phyloP scores from a whole-genome alignment of 2,113 vertebrate species.

The Carassius gibelio region DNA sequence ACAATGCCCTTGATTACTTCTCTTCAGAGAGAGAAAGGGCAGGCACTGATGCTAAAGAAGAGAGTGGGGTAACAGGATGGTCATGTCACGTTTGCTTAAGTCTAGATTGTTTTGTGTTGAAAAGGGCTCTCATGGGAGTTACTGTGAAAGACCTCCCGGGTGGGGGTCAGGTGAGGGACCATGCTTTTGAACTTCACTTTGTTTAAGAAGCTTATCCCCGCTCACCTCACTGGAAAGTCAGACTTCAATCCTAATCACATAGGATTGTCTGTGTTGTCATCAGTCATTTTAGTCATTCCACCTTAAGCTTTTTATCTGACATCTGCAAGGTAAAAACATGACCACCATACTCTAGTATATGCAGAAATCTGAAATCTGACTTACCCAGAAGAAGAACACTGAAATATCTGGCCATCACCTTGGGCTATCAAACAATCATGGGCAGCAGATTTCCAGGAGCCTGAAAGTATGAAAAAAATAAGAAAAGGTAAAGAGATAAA shows the following conservation, averaged over 20 bases:
- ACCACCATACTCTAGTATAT: background rate
- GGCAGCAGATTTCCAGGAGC: conserved; percentile 49
- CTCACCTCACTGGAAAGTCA: conserved; percentile 24
- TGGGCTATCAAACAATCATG: conserved; percentile 45
- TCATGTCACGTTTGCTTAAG: conserved; percentile 40
- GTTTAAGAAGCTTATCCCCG: conserved; percentile 42
- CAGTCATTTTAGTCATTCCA: conserved; percentile 28
- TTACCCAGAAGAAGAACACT: conserved; percentile 72
- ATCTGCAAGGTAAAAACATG: background rate
- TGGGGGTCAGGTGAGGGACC: background rate
- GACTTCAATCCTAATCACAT: conserved; percentile 5
- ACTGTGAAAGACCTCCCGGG: conserved; percentile 20
- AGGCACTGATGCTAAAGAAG: conserved; percentile 28
- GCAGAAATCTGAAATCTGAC: conserved; percentile 47
- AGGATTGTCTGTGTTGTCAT: conserved; percentile 16
- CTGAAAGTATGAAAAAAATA: conserved; percentile 60
- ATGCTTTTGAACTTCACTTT: conserved; percentile 48
- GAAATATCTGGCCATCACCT: conserved; percentile 58
- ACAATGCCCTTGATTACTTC: conserved; percentile 48
- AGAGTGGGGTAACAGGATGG: conserved; percentile 34
- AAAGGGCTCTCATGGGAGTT: conserved; percentile 24
- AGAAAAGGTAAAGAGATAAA: background rate
- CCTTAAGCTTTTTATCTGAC: conserved; percentile 34
- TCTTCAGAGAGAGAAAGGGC: conserved; percentile 36
- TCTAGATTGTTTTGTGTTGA: conserved; percentile 30